Percentiles rank a stretch among this genome's conserved stretches.
phyloP scores from a whole-genome alignment of 1,140 invertebrate species.

The Theocolax elegans region DNA sequence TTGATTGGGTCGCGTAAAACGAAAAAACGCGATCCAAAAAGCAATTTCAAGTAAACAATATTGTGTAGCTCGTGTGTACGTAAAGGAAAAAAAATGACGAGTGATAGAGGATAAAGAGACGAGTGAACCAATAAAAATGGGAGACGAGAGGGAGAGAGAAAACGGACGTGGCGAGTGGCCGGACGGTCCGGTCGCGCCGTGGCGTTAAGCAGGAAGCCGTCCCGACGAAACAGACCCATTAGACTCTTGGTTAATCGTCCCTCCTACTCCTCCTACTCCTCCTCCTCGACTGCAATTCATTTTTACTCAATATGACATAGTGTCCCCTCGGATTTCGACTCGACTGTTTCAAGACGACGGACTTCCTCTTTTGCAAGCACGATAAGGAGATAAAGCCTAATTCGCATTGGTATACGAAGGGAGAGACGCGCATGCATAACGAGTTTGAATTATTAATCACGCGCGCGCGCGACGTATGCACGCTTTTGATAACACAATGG shows the following conservation, averaged over 20 bases:
- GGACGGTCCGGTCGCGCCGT: constrained; percentile 51
- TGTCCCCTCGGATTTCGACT: too few species aligned
- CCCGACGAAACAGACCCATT: constrained; percentile 54
- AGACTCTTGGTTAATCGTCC: not conserved
- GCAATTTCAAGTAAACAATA: too few species aligned
- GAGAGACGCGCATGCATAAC: not conserved
- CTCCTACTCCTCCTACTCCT: not conserved
- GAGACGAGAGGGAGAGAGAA: constrained; percentile 46
- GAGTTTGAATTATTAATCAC: constrained; percentile 25
- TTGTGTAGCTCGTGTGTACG: too few species aligned
- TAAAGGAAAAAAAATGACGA: too few species aligned
- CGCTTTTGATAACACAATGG: constrained; percentile 3
- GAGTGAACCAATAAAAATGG: constrained; percentile 24
- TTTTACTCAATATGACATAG: constrained; percentile 12
- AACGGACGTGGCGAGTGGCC: constrained; percentile 66
- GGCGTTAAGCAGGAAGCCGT: constrained; percentile 69
- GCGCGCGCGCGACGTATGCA: not conserved
- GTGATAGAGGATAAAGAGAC: too few species aligned
- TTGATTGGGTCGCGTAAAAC: too few species aligned
- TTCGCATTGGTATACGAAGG: not conserved
- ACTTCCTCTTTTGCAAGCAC: not conserved
- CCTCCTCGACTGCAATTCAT: constrained; percentile 1
- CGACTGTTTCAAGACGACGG: too few species aligned
- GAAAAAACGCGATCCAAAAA: too few species aligned
- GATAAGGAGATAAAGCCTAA: not conserved